A percentile compares a stretch with the other conserved stretches of the same genome.
Conservation (phyloP, 2,113 vertebrate species). For the Sterna hirundo region DNA sequence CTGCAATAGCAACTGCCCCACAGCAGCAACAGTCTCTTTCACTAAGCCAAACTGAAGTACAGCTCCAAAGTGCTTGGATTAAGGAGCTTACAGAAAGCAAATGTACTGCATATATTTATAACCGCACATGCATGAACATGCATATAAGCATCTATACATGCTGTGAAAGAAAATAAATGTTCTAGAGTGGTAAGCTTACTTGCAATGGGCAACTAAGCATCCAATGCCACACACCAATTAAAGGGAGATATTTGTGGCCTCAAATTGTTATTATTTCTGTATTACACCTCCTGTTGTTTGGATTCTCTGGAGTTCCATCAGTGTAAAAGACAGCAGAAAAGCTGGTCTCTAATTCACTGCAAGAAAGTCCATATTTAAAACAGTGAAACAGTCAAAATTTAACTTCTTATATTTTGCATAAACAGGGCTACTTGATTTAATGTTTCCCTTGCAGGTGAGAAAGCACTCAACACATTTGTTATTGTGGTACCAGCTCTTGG, state of each 20-base stretch:
- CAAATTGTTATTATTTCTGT: neutral
- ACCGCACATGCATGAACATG: rapidly evolving
- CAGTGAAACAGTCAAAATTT: neutral
- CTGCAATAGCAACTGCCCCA: neutral
- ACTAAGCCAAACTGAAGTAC: neutral
- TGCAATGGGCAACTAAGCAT: neutral
- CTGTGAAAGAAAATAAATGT: neutral
- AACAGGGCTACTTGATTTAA: neutral
- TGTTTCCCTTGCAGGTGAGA: neutral
- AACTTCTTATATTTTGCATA: neutral
- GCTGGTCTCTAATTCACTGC: neutral
- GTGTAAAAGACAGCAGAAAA: neutral
- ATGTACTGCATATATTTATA: rapidly evolving
- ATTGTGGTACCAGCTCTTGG: neutral
- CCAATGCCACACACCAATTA: neutral
- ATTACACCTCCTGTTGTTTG: neutral
- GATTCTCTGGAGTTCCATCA: neutral
- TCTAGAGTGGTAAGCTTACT: neutral
- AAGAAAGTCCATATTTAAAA: neutral
- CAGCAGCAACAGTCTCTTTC: neutral
- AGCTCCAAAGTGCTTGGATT: neutral
- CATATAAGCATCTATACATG: neutral
- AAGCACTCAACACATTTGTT: neutral
- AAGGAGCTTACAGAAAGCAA: neutral
- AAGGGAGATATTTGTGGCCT: neutral